phyloP scores from a whole-genome alignment of 2,888 invertebrate genomes.

The Orchestes rusci region DNA sequence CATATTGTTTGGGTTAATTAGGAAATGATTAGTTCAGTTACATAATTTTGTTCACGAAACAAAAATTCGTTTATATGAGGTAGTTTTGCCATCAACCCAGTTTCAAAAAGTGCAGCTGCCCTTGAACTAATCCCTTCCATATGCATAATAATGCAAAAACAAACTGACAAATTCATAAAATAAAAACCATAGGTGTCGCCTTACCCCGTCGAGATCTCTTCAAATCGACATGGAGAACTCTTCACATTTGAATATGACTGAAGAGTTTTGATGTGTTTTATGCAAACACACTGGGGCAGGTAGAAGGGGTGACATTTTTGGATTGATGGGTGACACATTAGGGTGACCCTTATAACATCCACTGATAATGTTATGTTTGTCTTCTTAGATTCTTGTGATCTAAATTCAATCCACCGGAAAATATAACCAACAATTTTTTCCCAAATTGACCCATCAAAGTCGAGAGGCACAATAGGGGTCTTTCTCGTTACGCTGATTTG shows the following conservation, averaged over 20 bases:
- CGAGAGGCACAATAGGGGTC: too few relatives aligned
- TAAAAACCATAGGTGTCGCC: slow-evolving; percentile 23
- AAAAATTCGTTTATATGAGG: too few relatives aligned
- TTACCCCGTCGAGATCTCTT: slow-evolving; percentile 23
- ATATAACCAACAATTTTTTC: too few relatives aligned
- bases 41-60: too few relatives aligned
- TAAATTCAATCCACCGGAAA: too few relatives aligned
- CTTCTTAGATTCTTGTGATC: too few relatives aligned
- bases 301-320: neutral
- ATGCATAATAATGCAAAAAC: slow-evolving; percentile 17
- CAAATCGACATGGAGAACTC: slow-evolving; percentile 30
- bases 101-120: neutral
- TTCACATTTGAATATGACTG: slow-evolving; percentile 31
- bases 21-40: too few relatives aligned
- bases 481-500: slow-evolving; percentile 11
- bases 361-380: too few relatives aligned
- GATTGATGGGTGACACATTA: too few relatives aligned
- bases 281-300: slow-evolving; percentile 26
- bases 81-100: too few relatives aligned
- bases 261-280: slow-evolving; percentile 27
- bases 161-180: slow-evolving; percentile 15
- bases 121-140: neutral
- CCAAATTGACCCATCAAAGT: too few relatives aligned
- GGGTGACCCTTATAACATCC: neutral
- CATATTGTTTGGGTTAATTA: too few relatives aligned